Evolutionary conservation across 2,797 vertebrate genomes (phyloP), one percentile per base, ranked within the genome.

Genomic region (Naso thynnoides): DNA sequence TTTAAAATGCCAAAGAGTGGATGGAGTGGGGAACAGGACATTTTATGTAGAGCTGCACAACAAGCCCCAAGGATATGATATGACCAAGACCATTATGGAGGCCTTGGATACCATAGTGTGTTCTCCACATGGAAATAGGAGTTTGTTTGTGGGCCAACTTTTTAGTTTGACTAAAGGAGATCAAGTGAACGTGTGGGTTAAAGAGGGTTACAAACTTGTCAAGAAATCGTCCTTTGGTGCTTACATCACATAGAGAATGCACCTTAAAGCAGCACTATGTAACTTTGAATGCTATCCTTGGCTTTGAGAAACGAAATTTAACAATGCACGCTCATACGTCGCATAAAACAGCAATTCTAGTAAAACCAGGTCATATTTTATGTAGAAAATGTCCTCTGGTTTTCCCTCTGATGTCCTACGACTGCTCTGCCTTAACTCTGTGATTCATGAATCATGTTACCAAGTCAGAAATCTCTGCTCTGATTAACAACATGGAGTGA

Each of bases 31-130:
- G 5, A 1, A 0, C 3, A 23, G 3, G 3, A 8, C 0, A 0
- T 54, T 79, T 7, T 0, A 0, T 0, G 0, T 56, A 5, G 11
- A 2, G 50, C 42, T 88, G 53, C 2, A 19, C 7, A 18, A 0
- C 0, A 59, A 49, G 61, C 78, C 2, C 2, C 0, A 54, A 14
- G 4, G 3, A 0, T 83, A 83, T 8, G 0, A 1, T 1, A 0
- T 1, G 2, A 23, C 0, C 1, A 0, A 0, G 0, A 0, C 0
- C 0, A 0, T 41, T 10, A 3, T 1, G 1, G 0, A n/a, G 0
- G 21, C 19, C 61, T 0, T 0, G 18, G 69, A 81, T 1, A 8
- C 16, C 3, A 0, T 78, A 5, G 0, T 0, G 0, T 78, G 79
- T n/a, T 1, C 2, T 6, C 0, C 0, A 5, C 0, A 2, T 0